Conservation (phyloP, 2,888 invertebrate species). For the Agrochola circellaris region DNA sequence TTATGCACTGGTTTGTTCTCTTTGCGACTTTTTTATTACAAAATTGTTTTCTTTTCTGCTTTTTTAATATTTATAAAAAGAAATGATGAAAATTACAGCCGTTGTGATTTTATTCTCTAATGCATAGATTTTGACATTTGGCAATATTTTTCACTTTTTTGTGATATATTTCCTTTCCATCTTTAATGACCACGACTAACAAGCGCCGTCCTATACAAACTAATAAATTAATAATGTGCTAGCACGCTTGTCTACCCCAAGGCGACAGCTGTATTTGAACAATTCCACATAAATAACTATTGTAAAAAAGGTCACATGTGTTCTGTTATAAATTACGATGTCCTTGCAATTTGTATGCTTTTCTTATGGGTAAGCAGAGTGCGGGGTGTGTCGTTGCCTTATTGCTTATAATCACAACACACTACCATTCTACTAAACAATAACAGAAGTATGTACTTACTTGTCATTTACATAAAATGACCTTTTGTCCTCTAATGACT, state of each 20-base stretch:
- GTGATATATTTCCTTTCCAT: background rate
- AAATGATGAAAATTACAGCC: background rate
- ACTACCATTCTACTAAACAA: background rate
- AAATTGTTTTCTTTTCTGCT: background rate
- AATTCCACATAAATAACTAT: conserved; percentile 42
- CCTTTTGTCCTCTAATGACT: background rate
- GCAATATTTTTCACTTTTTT: background rate
- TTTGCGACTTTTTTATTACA: conserved; percentile 5
- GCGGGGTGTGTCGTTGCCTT: background rate
- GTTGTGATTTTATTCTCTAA: background rate
- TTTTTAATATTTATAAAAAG: background rate
- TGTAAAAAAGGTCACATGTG: conserved; percentile 76
- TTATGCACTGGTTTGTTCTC: conserved; percentile 65
- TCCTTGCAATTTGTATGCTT: conserved; percentile 31
- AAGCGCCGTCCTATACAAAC: background rate
- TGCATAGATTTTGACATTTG: too few relatives aligned
- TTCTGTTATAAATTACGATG: conserved; percentile 52
- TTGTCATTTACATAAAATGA: background rate
- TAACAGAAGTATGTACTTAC: background rate
- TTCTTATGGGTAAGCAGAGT: conserved; percentile 2
- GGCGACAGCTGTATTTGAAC: conserved; percentile 71
- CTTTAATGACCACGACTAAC: conserved; percentile 14
- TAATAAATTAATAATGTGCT: conserved; percentile 30
- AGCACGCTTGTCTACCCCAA: conserved; percentile 51
- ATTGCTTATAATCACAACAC: conserved; percentile 2